These are phyloP conservation scores for Hydrozoanthus tunicans DNA, from an alignment of 64 coral and sea anemone species.

Conservation along the genomic window DNA sequence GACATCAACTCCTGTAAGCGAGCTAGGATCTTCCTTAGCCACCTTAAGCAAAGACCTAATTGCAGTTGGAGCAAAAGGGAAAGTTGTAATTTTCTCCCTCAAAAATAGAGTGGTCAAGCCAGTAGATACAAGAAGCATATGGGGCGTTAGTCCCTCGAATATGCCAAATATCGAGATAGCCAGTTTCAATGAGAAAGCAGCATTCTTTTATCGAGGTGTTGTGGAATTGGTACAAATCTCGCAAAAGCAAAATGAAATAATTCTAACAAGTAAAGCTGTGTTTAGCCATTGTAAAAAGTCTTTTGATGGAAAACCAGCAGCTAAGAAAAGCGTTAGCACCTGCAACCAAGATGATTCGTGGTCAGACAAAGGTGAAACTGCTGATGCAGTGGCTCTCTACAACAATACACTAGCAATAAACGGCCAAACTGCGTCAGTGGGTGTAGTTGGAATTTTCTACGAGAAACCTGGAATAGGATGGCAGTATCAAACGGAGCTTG, in stretches of 20 bases:
- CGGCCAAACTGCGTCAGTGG: conserved; percentile 27
- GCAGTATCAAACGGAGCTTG: conserved; percentile 45
- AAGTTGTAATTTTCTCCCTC: conserved; percentile 42
- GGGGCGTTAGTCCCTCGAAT: background rate
- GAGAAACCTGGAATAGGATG: conserved; percentile 34
- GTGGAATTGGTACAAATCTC: conserved; percentile 3
- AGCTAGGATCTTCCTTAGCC: conserved; percentile 29
- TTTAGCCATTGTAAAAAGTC: conserved; percentile 14
- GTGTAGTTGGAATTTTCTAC: conserved; percentile 77
- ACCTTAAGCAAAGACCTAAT: conserved; percentile 1
- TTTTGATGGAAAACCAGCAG: background rate
- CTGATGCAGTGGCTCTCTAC: conserved; percentile 48
- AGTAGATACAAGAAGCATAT: background rate
- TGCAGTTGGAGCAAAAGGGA: conserved; percentile 51
- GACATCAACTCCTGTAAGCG: conserved; percentile 17
- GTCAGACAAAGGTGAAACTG: conserved; percentile 43
- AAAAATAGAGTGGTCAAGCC: background rate
- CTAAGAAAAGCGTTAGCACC: background rate
- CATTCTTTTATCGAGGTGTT: conserved; percentile 29
- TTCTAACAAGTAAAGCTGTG: background rate
- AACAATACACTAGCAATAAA: conserved; percentile 57
- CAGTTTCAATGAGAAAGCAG: background rate
- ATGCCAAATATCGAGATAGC: conserved; percentile 16
- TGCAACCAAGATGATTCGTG: conserved; percentile 51
- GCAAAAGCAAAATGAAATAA: background rate